Conservation (phyloP, 2,797 vertebrate genomes). For the Pelochelys cantorii region DNA sequence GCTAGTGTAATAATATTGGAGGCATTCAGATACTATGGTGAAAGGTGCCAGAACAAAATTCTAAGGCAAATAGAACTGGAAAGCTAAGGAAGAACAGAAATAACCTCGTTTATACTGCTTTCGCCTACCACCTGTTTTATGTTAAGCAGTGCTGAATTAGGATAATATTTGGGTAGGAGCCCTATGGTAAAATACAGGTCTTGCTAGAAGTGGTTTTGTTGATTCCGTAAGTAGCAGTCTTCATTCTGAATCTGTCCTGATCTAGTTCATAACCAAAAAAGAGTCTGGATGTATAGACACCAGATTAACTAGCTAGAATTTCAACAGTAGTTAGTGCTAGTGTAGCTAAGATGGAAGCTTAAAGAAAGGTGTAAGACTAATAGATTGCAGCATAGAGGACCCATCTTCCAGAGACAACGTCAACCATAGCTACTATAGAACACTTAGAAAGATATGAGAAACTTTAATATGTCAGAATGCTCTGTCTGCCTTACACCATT, state of each 20-base stretch:
- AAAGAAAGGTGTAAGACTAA: too few relatives aligned
- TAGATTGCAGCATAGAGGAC: neutral
- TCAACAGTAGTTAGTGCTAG: too few relatives aligned
- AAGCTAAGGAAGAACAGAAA: neutral
- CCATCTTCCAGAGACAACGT: neutral
- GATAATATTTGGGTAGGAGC: neutral
- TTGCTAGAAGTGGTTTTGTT: neutral
- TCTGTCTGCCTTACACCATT: neutral
- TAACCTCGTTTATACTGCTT: neutral
- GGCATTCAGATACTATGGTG: neutral
- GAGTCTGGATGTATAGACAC: neutral
- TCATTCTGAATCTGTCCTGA: neutral
- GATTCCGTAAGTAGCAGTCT: neutral
- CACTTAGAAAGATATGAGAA: neutral
- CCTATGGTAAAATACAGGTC: neutral
- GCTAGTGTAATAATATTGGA: neutral
- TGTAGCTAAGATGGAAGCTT: too few relatives aligned
- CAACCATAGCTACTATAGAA: neutral
- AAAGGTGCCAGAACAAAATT: neutral
- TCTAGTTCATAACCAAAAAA: neutral
- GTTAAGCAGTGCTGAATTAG: neutral
- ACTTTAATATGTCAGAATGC: neutral
- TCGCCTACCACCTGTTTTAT: neutral
- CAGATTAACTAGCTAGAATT: too few relatives aligned
- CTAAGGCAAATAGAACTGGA: neutral